A percentile compares a stretch with the other conserved stretches of the same genome.
phyloP scores from a whole-genome alignment of 2,888 invertebrate species.

The Portevinia maculata region DNA sequence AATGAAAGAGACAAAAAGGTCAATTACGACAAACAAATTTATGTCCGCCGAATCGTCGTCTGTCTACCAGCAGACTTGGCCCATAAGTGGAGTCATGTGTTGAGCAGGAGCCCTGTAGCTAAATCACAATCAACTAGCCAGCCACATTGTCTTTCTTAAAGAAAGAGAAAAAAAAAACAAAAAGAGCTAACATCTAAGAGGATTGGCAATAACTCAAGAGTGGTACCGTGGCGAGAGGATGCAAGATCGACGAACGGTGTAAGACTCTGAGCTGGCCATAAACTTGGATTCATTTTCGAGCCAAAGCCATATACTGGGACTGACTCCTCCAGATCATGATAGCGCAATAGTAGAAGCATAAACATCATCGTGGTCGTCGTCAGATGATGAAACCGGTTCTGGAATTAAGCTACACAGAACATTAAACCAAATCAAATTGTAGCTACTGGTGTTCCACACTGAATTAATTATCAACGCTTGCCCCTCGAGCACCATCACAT shows the following conservation, averaged over 20 bases:
- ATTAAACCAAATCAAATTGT: conserved; percentile 76
- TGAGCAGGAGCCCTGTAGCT: conserved; percentile 32
- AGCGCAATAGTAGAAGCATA: conserved; percentile 51
- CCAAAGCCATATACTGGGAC: conserved; percentile 42
- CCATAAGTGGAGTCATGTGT: conserved; percentile 21
- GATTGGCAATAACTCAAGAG: conserved; percentile 65
- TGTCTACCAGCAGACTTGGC: conserved; percentile 7
- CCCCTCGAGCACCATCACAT: conserved; percentile 59
- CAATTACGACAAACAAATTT: conserved; percentile 74
- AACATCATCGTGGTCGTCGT: conserved; percentile 46
- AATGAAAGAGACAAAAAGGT: conserved; percentile 58
- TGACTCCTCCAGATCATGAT: conserved; percentile 53
- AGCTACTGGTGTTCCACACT: conserved; percentile 76
- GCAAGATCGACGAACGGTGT: conserved; percentile 16
- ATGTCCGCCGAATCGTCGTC: conserved; percentile 62
- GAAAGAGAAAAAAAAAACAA: conserved; percentile 9
- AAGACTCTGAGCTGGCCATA: conserved; percentile 54
- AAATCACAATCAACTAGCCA: conserved; percentile 21
- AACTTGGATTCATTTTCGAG: conserved; percentile 68
- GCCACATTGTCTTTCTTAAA: conserved; percentile 17
- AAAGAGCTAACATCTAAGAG: conserved; percentile 23
- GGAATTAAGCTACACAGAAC: conserved; percentile 74
- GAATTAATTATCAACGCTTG: conserved; percentile 75
- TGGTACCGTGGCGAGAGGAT: conserved; percentile 39
- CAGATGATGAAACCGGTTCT: conserved; percentile 69